phyloP scores from a whole-genome alignment of 2,888 invertebrate genomes.

The Cephalotes varians region DNA sequence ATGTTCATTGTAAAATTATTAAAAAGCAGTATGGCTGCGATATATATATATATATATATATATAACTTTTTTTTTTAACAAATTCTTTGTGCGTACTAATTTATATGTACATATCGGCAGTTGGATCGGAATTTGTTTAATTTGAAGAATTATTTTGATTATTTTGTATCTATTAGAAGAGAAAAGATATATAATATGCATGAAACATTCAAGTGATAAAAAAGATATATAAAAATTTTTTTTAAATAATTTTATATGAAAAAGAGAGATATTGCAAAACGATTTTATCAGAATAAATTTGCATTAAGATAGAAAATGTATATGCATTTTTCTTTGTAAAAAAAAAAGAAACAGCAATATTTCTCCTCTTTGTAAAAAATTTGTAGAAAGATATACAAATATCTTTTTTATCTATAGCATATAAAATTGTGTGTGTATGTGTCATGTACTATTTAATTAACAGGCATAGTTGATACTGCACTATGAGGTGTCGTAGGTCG shows the following conservation, averaged over 20 bases:
- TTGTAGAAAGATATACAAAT: neutral
- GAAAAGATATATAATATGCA: slow-evolving; percentile 20
- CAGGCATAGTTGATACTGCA: slow-evolving; percentile 95
- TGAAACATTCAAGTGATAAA: neutral
- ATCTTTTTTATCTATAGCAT: slow-evolving; percentile 6
- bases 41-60: neutral
- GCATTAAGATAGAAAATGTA: neutral
- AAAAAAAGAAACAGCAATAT: neutral
- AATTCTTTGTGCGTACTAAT: slow-evolving; percentile 16
- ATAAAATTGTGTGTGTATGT: slow-evolving; percentile 4
- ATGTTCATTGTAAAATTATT: neutral
- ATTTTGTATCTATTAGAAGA: neutral
- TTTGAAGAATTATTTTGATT: slow-evolving; percentile 9
- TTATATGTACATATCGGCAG: neutral
- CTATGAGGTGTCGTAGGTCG: slow-evolving; percentile 96
- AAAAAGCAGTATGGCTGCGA: neutral
- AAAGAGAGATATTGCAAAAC: neutral
- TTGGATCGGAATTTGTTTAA: slow-evolving; percentile 1
- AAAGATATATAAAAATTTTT: slow-evolving; percentile 11
- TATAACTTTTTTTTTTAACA: slow-evolving; percentile 9
- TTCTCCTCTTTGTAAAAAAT: neutral
- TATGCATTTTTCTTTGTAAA: neutral
- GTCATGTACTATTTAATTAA: slow-evolving; percentile 79
- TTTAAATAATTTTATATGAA: neutral
- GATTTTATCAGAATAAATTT: neutral